These are phyloP conservation scores for Lepidonotus clava DNA, from an alignment of 2,888 invertebrate species.

Conservation along the genomic window DNA sequence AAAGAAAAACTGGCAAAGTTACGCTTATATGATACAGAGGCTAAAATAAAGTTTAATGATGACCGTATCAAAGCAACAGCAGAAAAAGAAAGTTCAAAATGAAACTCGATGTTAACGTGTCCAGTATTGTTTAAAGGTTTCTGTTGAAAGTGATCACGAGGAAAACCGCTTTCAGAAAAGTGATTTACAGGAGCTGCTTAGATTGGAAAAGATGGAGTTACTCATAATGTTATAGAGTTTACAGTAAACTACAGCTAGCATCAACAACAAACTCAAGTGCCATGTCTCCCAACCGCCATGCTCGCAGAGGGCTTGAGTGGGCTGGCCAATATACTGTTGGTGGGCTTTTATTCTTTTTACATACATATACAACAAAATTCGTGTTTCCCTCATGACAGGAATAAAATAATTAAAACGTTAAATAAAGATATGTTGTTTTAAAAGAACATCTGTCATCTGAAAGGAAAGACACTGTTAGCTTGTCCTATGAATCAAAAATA, in stretches of 20 bases:
- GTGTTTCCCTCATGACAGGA: conserved; percentile 2
- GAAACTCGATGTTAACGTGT: too few species aligned
- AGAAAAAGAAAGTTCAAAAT: too few species aligned
- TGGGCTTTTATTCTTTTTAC: conserved; percentile 8
- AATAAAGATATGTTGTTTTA: neutral
- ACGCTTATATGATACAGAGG: too few species aligned
- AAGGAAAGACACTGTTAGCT: neutral
- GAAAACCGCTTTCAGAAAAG: too few species aligned
- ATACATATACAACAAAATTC: conserved; percentile 29
- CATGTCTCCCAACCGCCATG: conserved; percentile 54
- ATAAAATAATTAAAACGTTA: neutral
- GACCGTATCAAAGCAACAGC: too few species aligned
- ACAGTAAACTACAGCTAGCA: conserved; percentile 38
- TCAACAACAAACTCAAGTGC: conserved; percentile 52
- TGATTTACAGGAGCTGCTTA: too few species aligned
- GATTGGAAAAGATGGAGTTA: too few species aligned
- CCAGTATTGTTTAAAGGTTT: too few species aligned
- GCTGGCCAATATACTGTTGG: conserved; percentile 40
- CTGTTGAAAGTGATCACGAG: too few species aligned
- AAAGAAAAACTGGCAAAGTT: too few species aligned
- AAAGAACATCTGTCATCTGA: neutral
- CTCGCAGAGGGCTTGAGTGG: conserved; percentile 51
- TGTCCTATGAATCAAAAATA: neutral
- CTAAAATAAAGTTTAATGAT: too few species aligned
- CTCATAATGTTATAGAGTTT: too few species aligned